phyloP scores from a whole-genome alignment of 2,113 vertebrate genomes.

The Semicossyphus pulcher region DNA sequence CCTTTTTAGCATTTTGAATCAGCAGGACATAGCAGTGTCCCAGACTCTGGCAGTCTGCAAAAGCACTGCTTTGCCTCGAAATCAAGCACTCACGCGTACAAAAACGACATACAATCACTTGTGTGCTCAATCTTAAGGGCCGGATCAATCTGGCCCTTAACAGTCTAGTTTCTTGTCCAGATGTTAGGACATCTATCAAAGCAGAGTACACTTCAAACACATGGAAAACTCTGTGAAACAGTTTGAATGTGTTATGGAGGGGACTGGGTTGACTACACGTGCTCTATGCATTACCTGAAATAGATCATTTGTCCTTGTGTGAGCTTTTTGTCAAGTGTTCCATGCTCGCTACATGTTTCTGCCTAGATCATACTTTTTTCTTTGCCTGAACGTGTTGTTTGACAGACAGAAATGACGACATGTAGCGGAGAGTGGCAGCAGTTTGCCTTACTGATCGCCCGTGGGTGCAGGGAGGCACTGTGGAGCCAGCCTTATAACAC shows the following conservation, averaged over 20 bases:
- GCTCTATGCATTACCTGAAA: constrained; percentile 72
- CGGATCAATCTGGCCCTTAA: constrained; percentile 25
- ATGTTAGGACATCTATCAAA: constrained; percentile 41
- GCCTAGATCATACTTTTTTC: constrained; percentile 2
- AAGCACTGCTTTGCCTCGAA: constrained; percentile 41
- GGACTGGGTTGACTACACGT: constrained; percentile 36
- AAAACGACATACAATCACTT: constrained; percentile 64
- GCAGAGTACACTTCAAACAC: constrained; percentile 23
- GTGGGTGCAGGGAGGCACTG: constrained; percentile 64
- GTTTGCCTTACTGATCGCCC: constrained; percentile 69
- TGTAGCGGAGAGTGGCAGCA: constrained; percentile 54
- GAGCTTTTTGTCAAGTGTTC: constrained; percentile 7
- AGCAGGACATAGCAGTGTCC: constrained; percentile 31
- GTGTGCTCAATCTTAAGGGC: constrained; percentile 42
- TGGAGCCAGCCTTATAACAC: constrained; percentile 75
- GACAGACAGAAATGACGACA: constrained; percentile 23
- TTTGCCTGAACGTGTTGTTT: constrained; percentile 23
- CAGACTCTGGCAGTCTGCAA: constrained; percentile 71
- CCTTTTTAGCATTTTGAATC: constrained; percentile 45
- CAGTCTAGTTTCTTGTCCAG: constrained; percentile 25
- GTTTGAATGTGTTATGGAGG: constrained; percentile 51
- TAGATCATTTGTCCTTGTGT: constrained; percentile 26
- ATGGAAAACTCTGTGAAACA: constrained; percentile 37
- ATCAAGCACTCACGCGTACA: constrained; percentile 19
- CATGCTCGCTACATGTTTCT: constrained; percentile 37